A percentile compares a stretch with the other conserved stretches of the same genome.
These are phyloP conservation scores for Apotomis betuletana DNA, from an alignment of 2,888 invertebrate species.

Conservation along the genomic window DNA sequence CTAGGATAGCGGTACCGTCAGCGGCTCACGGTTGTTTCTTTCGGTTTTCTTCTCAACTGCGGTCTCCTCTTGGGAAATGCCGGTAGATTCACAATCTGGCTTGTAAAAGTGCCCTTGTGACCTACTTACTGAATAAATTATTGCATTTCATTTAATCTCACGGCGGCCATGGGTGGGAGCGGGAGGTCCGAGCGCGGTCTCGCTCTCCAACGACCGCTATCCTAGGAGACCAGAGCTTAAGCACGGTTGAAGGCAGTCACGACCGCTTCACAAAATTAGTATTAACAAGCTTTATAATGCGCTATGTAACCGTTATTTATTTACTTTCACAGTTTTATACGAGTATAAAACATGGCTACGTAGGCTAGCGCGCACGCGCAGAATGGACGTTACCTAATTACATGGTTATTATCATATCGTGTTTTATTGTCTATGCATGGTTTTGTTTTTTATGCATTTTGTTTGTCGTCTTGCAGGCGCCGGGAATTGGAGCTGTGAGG, in stretches of 20 bases:
- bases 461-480: slow-evolving; percentile 42
- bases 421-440: slow-evolving; percentile 53
- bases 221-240: not conserved
- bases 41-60: too few relatives aligned
- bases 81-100: too few relatives aligned
- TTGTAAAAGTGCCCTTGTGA: too few relatives aligned
- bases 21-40: too few relatives aligned
- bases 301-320: slow-evolving; percentile 46
- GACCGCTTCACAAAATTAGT: slow-evolving; percentile 42
- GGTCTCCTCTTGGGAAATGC: too few relatives aligned
- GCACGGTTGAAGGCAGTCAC: not conserved
- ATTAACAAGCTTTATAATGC: slow-evolving; percentile 48
- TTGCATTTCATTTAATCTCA: too few relatives aligned
- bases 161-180: too few relatives aligned
- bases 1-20: too few relatives aligned
- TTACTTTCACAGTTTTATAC: slow-evolving; percentile 50
- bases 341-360: slow-evolving; percentile 46
- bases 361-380: slow-evolving; percentile 45
- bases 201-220: too few relatives aligned
- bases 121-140: too few relatives aligned
- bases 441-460: slow-evolving; percentile 4
- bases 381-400: slow-evolving; percentile 52
- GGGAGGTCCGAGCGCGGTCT: too few relatives aligned
- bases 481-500: slow-evolving; percentile 48
- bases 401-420: slow-evolving; percentile 60